These are phyloP conservation scores for Medauroidea extradentata DNA, from an alignment of 1,140 invertebrate species.

Conservation along the genomic window DNA sequence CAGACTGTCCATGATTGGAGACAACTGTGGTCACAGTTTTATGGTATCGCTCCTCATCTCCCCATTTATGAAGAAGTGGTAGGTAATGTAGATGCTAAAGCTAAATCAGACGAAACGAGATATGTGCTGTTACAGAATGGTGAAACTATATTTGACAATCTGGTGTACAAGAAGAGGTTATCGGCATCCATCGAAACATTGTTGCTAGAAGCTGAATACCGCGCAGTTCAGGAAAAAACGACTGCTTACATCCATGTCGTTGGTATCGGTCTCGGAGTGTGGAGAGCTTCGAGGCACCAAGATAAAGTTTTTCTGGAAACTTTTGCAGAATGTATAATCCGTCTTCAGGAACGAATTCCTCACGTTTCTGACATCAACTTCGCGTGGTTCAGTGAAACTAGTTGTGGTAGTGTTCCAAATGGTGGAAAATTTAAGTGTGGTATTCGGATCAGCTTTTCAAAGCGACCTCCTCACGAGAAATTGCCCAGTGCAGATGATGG, in stretches of 20 bases:
- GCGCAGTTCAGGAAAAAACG: not conserved
- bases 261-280: slow-evolving; percentile 44
- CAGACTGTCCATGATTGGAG: too few species aligned
- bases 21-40: slow-evolving; percentile 39
- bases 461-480: slow-evolving; percentile 39
- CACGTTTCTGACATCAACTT: slow-evolving; percentile 45
- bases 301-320: slow-evolving; percentile 44
- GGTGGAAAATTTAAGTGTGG: not conserved
- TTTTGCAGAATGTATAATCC: slow-evolving; percentile 39
- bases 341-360: slow-evolving; percentile 40
- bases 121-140: not conserved
- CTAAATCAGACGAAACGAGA: not conserved
- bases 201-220: slow-evolving; percentile 32
- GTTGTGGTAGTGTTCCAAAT: slow-evolving; percentile 33
- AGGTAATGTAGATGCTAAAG: slow-evolving; percentile 6
- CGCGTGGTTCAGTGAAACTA: slow-evolving; percentile 38
- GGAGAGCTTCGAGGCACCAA: slow-evolving; percentile 31
- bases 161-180: slow-evolving; percentile 44
- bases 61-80: slow-evolving; percentile 36
- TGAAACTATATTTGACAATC: slow-evolving; percentile 34
- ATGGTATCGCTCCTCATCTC: slow-evolving; percentile 35
- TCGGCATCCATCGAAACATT: slow-evolving; percentile 44
- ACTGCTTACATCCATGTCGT: slow-evolving; percentile 46
- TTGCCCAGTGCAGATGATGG: slow-evolving; percentile 38
- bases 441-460: slow-evolving; percentile 39